Evolutionary conservation across 2,113 vertebrate genomes (phyloP).

Genomic region (Lampris incognitus): DNA sequence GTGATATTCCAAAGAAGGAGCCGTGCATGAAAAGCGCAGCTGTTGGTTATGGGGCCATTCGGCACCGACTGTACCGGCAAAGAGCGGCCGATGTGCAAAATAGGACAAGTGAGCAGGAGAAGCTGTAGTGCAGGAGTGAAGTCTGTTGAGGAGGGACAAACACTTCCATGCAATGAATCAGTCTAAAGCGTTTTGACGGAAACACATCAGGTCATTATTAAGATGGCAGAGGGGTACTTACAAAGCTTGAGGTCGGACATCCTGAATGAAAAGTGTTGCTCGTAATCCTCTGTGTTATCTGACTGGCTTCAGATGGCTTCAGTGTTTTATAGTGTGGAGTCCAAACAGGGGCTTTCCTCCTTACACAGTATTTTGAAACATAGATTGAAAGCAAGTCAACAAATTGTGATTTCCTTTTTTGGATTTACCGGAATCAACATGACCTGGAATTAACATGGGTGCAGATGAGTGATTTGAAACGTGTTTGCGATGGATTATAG

Average conservation of each 20-base stretch:
- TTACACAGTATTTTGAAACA: not conserved
- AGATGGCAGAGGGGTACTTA: constrained; percentile 50
- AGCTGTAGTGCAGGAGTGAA: constrained; percentile 56
- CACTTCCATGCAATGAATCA: not conserved
- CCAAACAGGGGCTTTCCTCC: constrained; percentile 39
- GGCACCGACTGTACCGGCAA: constrained; percentile 38
- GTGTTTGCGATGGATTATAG: too few species aligned
- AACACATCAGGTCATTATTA: not conserved
- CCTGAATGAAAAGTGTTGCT: constrained; percentile 28
- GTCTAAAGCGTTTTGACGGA: not conserved
- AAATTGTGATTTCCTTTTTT: constrained; percentile 31
- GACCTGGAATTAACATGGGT: constrained; percentile 70
- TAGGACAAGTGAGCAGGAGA: constrained; percentile 39
- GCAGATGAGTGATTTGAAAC: not conserved
- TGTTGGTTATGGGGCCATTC: not conserved
- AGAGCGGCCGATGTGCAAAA: constrained; percentile 40
- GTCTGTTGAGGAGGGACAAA: constrained; percentile 37
- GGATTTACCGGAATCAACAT: not conserved
- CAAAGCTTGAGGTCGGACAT: constrained; percentile 62
- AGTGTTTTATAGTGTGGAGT: constrained; percentile 60
- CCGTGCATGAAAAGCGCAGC: constrained; percentile 51
- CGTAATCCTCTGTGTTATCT: constrained; percentile 30
- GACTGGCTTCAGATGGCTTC: constrained; percentile 24
- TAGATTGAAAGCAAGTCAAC: constrained; percentile 50
- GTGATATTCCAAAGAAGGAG: constrained; percentile 68